These are phyloP conservation scores for Pseudolycoriella hygida DNA, from an alignment of 2,888 invertebrate species.

Conservation along the genomic window DNA sequence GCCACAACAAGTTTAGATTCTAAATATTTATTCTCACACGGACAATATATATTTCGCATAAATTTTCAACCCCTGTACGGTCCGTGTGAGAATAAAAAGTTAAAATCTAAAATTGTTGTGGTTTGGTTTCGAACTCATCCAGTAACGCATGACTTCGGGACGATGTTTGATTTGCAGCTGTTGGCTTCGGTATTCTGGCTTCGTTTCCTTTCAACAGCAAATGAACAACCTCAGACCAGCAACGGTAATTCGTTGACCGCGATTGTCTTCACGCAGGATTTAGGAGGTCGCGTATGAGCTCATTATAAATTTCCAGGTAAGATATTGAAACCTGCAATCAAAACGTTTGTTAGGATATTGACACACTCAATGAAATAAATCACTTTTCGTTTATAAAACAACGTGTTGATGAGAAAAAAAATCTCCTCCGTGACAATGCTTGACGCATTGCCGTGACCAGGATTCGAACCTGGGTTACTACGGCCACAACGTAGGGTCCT, in stretches of 20 bases:
- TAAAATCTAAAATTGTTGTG: too few relatives aligned
- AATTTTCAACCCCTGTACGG: too few relatives aligned
- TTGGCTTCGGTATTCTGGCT: slow-evolving; percentile 83
- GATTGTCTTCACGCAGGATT: slow-evolving; percentile 81
- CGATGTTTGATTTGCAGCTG: slow-evolving; percentile 86
- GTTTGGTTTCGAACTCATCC: slow-evolving; percentile 70
- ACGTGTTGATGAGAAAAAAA: too few relatives aligned
- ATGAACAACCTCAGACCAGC: slow-evolving; percentile 73
- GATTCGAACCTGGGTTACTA: slow-evolving; percentile 9
- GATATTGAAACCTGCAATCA: slow-evolving; percentile 63
- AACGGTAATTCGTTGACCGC: slow-evolving; percentile 64
- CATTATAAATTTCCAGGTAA: slow-evolving; percentile 92
- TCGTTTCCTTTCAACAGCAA: slow-evolving; percentile 78
- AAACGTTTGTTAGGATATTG: too few relatives aligned
- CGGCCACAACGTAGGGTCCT: slow-evolving; percentile 10
- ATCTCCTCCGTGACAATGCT: neutral
- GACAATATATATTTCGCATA: too few relatives aligned
- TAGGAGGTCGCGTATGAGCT: slow-evolving; percentile 79
- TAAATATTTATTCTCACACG: too few relatives aligned
- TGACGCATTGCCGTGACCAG: slow-evolving; percentile 7
- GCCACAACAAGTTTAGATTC: too few relatives aligned
- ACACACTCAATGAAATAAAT: too few relatives aligned
- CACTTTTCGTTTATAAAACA: too few relatives aligned
- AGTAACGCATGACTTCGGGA: slow-evolving; percentile 88
- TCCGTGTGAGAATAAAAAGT: too few relatives aligned